Evolutionary conservation across 2,113 vertebrate species (phyloP).

Genomic region (Peromyscus californicus): DNA sequence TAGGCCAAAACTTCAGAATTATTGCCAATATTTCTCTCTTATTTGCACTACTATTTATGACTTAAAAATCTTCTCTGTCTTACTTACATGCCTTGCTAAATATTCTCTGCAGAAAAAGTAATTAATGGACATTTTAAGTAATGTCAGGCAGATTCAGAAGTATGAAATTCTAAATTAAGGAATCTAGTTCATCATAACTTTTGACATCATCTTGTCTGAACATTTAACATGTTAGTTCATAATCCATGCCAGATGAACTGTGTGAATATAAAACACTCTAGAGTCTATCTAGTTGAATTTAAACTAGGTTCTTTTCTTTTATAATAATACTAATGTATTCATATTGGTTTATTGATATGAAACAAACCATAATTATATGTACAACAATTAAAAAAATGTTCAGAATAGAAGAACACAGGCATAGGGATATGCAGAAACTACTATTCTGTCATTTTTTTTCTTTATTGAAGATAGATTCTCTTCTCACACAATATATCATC

Average conservation of each 20-base stretch:
- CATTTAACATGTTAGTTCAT: not conserved
- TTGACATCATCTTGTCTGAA: constrained; percentile 25
- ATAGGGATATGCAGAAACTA: not conserved
- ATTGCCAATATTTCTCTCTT: not conserved
- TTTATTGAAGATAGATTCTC: not conserved
- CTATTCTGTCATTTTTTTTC: not conserved
- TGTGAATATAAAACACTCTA: not conserved
- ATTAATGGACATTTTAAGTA: constrained; percentile 35
- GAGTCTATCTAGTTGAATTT: constrained; percentile 14
- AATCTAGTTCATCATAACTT: constrained; percentile 24
- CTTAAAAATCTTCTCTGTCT: constrained; percentile 7
- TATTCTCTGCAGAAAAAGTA: constrained; percentile 38
- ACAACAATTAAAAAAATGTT: not conserved
- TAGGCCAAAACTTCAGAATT: not conserved
- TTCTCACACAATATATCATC: not conserved
- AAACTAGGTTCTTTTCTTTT: not conserved
- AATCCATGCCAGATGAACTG: not conserved
- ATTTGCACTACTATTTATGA: not conserved
- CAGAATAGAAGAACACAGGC: not conserved
- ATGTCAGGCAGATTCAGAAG: not conserved
- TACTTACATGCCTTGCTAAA: not conserved
- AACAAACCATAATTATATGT: not conserved
- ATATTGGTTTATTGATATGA: not conserved
- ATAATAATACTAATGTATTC: not conserved
- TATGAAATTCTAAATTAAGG: constrained; percentile 18